These are phyloP conservation scores for Hozukius guyotensis DNA, from an alignment of 2,797 vertebrate genomes.

Conservation along the genomic window DNA sequence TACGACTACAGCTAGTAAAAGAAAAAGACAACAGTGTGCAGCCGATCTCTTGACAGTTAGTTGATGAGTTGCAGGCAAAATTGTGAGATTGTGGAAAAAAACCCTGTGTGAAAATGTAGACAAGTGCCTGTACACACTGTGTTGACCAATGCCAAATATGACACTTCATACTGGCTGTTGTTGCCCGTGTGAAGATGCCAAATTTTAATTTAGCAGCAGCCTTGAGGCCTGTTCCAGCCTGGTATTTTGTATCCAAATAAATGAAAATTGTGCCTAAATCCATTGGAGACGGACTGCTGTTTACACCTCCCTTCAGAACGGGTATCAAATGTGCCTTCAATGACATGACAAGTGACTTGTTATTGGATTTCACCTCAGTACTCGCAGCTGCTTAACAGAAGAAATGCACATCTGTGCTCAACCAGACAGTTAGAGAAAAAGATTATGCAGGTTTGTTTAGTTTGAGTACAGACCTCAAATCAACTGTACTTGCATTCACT, in stretches of 20 bases:
- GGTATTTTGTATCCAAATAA: slow-evolving; percentile 12
- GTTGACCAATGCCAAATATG: slow-evolving; percentile 10
- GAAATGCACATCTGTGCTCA: slow-evolving; percentile 11
- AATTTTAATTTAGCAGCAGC: slow-evolving; percentile 17
- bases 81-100: not conserved
- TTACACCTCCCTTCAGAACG: not conserved
- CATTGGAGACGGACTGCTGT: not conserved
- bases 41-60: not conserved
- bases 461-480: not conserved
- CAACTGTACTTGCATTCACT: not conserved
- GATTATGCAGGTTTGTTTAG: not conserved
- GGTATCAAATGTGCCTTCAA: not conserved
- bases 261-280: slow-evolving; percentile 2
- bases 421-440: not conserved
- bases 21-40: not conserved
- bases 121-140: not conserved
- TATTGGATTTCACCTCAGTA: not conserved
- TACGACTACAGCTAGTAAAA: not conserved
- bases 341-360: not conserved
- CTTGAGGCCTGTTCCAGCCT: not conserved
- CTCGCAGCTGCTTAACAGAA: not conserved
- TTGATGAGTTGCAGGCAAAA: not conserved
- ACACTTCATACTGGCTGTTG: slow-evolving; percentile 5
- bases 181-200: not conserved
- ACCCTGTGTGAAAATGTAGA: not conserved